Conservation (phyloP, 2,113 vertebrate species). For the Syngnathoides biaculeatus region DNA sequence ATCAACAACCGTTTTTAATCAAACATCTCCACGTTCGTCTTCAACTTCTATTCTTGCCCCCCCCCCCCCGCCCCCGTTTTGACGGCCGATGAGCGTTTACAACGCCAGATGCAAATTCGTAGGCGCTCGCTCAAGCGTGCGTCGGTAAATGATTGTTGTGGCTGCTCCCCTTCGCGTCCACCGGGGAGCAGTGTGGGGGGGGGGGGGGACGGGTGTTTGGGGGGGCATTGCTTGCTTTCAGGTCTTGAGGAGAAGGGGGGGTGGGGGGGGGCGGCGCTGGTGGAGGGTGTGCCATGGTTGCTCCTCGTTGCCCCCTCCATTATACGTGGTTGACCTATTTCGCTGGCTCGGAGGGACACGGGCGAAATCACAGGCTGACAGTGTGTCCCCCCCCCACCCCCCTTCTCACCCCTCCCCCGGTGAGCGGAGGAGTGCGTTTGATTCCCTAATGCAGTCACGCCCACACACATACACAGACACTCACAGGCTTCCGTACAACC, state of each 20-base stretch:
- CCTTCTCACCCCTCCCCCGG: too few relatives aligned
- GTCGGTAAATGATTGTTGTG: slow-evolving; percentile 65
- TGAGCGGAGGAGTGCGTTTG: slow-evolving; percentile 59
- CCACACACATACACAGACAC: slow-evolving; percentile 1
- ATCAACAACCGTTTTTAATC: too few relatives aligned
- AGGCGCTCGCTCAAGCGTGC: slow-evolving; percentile 56
- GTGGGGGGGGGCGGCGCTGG: slow-evolving; percentile 8
- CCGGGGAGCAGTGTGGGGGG: not conserved
- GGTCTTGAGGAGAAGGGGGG: slow-evolving; percentile 19
- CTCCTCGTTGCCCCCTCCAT: slow-evolving; percentile 86
- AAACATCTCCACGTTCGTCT: too few relatives aligned
- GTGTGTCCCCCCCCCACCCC: too few relatives aligned
- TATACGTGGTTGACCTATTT: slow-evolving; percentile 94
- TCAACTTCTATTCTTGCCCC: too few relatives aligned
- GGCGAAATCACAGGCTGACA: slow-evolving; percentile 71
- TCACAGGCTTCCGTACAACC: slow-evolving; percentile 13
- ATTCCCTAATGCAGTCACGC: slow-evolving; percentile 63
- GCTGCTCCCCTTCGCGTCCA: slow-evolving; percentile 49
- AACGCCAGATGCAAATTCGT: too few relatives aligned
- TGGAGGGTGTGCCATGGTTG: slow-evolving; percentile 49
- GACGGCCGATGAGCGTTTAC: slow-evolving; percentile 1
- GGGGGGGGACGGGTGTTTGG: not conserved
- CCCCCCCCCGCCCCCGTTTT: too few relatives aligned
- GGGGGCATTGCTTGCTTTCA: slow-evolving; percentile 38
- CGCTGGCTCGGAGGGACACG: slow-evolving; percentile 61